phyloP scores from a whole-genome alignment of 2,888 invertebrate genomes.

The Caenorhabditis sulstoni region DNA sequence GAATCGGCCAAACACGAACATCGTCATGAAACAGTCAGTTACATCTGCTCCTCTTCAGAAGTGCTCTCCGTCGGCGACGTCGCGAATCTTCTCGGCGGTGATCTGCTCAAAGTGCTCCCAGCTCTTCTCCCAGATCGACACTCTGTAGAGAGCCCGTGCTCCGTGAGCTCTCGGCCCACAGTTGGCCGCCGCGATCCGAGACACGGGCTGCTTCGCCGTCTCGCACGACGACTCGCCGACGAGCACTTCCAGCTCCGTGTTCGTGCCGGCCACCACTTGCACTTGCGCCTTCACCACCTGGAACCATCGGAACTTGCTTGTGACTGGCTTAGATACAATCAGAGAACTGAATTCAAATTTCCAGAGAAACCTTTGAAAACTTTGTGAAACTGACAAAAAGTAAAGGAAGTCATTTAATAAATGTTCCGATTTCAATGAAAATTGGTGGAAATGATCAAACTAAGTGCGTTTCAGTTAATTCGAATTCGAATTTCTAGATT shows the following conservation, averaged over 20 bases:
- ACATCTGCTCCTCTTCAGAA: background rate
- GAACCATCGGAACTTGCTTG: constrained; percentile 8
- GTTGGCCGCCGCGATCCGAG: constrained; percentile 49
- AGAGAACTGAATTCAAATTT: background rate
- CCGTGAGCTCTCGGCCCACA: constrained; percentile 58
- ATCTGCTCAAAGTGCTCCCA: constrained; percentile 69
- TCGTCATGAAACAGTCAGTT: no score
- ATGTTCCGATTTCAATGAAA: no score
- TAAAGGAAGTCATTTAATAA: no score
- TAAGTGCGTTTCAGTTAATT: no score
- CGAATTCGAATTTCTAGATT: no score
- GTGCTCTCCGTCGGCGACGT: constrained; percentile 31
- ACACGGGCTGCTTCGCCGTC: constrained; percentile 34
- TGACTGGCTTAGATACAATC: background rate
- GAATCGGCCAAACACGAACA: no score
- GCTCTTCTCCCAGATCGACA: constrained; percentile 66
- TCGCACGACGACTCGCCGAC: constrained; percentile 64
- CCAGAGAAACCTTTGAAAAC: background rate
- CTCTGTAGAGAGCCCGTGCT: constrained; percentile 65
- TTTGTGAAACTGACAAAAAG: background rate
- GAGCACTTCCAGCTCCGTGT: constrained; percentile 62
- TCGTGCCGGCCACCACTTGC: constrained; percentile 68
- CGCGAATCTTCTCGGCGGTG: constrained; percentile 62
- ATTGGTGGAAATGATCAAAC: no score
- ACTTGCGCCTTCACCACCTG: constrained; percentile 67